Percentiles rank a stretch among this genome's conserved stretches.
Conservation (phyloP, 2,797 vertebrate genomes). For the Gymnodraco acuticeps region DNA sequence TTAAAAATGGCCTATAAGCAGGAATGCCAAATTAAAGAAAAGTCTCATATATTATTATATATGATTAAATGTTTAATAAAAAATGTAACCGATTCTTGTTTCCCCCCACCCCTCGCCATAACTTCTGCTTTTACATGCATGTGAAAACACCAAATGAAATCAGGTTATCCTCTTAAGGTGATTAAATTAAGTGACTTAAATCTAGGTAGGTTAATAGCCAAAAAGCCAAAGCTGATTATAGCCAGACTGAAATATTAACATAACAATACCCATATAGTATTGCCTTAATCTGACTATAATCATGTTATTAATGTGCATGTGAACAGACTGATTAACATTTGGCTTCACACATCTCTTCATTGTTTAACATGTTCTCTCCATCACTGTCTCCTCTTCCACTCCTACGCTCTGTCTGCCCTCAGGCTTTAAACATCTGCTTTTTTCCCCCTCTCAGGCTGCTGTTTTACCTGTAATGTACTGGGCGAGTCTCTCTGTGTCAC, state of each 20-base stretch:
- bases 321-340: slow-evolving; percentile 18
- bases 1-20: background rate
- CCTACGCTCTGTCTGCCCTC: slow-evolving; percentile 53
- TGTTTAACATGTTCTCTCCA: slow-evolving; percentile 1
- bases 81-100: background rate
- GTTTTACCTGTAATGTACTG: slow-evolving; percentile 67
- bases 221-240: slow-evolving; percentile 66
- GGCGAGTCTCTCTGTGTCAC: slow-evolving; percentile 37
- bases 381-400: slow-evolving; percentile 6
- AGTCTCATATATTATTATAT: too few relatives aligned
- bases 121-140: background rate
- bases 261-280: slow-evolving; percentile 37
- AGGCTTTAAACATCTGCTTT: slow-evolving; percentile 53
- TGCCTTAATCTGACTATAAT: slow-evolving; percentile 35
- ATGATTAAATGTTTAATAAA: background rate
- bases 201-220: slow-evolving; percentile 25
- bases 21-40: too few relatives aligned
- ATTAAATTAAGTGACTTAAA: slow-evolving; percentile 27
- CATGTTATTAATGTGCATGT: background rate
- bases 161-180: slow-evolving; percentile 11
- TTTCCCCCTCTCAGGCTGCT: slow-evolving; percentile 42
- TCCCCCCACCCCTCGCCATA: background rate
- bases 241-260: slow-evolving; percentile 44
- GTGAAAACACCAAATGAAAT: background rate
- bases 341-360: slow-evolving; percentile 17